Evolutionary conservation across 2,113 vertebrate genomes (phyloP).

Genomic region (Salvelinus alpinus): DNA sequence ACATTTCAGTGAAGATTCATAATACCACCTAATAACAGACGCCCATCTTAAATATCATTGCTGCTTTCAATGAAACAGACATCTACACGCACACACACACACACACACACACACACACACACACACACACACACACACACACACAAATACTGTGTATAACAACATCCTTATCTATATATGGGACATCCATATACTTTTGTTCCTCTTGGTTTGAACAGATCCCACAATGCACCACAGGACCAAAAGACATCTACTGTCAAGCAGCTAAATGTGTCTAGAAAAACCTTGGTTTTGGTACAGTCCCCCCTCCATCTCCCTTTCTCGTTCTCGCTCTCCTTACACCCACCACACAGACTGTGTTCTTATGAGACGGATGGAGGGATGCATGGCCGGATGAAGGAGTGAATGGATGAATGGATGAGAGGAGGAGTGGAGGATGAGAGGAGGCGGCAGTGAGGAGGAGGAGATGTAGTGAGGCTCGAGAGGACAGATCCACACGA

Average conservation of each 20-base stretch:
- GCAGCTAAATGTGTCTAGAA: constrained; percentile 57
- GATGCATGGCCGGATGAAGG: constrained; percentile 4
- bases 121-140: neutral
- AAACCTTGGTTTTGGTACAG: constrained; percentile 47
- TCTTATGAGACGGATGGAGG: constrained; percentile 17
- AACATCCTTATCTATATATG: neutral
- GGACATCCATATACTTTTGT: neutral
- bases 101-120: neutral
- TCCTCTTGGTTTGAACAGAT: constrained; percentile 29
- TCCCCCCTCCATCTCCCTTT: neutral
- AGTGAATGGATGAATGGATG: constrained; percentile 26
- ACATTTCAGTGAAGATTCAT: neutral
- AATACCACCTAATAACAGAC: neutral
- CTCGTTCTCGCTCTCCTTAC: constrained; percentile 17
- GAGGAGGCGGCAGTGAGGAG: constrained; percentile 40
- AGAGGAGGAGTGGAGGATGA: constrained; percentile 17
- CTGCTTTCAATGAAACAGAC: constrained; percentile 3
- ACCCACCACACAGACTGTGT: constrained; percentile 19
- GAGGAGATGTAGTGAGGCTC: constrained; percentile 23
- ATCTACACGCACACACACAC: neutral
- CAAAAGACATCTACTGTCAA: constrained; percentile 72
- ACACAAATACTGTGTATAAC: neutral
- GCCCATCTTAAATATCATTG: neutral
- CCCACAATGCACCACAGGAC: constrained; percentile 47
- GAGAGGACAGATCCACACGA: constrained; percentile 49